Evolutionary conservation across 1,140 invertebrate genomes (phyloP), one percentile per base, ranked within the genome.

Genomic region (Hermatobates lingyangjiaoensis): DNA sequence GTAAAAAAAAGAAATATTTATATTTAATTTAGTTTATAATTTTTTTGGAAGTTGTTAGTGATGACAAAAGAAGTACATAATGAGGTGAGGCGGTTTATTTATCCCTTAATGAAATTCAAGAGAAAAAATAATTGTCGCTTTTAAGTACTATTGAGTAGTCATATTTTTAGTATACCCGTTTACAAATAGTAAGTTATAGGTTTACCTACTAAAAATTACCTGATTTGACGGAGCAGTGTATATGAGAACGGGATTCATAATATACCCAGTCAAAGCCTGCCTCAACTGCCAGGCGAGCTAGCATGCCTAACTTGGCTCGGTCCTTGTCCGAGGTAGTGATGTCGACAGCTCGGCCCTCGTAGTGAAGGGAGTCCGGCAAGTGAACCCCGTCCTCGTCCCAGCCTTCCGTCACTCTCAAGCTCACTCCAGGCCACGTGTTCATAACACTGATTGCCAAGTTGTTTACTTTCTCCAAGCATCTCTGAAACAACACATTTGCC

Each of bases 231-330:
- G 91, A 95, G 67, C 90, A 94, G 68, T 98, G 93, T 61, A 98
- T 93, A 63, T 95, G 88, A 15, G 84, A 80, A 54, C 88, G 75
- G 61, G 84, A 86, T 66, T 95, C 90, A 66, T 95, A 97, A 68
- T 88, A 93, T 21, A 98, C 93, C 92, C 91, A 97, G 72, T 96
- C 91, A 75, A 97, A 97, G 58, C 92, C 92, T 12, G 92, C 90
- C 66, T 96, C 87, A 23, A 94, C 86, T 0, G 92, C 92, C n/a
- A 97, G 74, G 30, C 92, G 70, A 0, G 92, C 92, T 54, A 97
- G 70, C 86, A 95, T 91, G 39, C 92, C 92, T 66, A 92, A 89
- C 69, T 95, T 95, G 61, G 83, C 79, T 30, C 81, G 71, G 67
- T 97, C 90, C 21, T 84, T 73, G 71, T 96, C 93, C 45, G 83